Conservation (phyloP, 2,113 vertebrate species). For the Mandrillus leucophaeus region DNA sequence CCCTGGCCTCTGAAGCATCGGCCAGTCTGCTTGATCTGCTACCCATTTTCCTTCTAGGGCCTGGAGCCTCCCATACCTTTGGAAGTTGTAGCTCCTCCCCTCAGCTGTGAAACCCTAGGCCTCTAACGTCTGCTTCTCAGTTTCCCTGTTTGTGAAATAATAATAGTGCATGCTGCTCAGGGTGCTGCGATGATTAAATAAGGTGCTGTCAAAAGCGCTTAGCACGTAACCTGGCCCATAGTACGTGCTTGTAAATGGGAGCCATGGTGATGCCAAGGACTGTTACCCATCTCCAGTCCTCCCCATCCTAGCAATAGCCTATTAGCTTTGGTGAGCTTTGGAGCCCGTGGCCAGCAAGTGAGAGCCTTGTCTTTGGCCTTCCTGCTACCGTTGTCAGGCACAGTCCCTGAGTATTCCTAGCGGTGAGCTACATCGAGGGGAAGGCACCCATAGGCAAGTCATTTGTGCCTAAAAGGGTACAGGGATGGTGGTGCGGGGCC, state of each 20-base stretch:
- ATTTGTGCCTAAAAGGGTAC: neutral
- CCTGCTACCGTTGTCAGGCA: neutral
- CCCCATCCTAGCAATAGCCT: neutral
- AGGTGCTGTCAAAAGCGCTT: neutral
- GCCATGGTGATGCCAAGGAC: neutral
- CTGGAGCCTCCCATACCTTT: neutral
- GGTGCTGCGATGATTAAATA: neutral
- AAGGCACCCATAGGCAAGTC: neutral
- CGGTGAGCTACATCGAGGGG: neutral
- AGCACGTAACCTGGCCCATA: rapidly evolving
- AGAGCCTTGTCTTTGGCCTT: neutral
- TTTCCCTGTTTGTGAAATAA: neutral
- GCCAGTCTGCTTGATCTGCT: neutral
- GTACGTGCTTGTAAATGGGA: neutral
- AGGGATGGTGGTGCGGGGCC: neutral
- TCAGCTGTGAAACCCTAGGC: neutral
- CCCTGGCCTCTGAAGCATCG: neutral
- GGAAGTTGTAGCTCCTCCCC: neutral
- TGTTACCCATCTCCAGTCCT: neutral
- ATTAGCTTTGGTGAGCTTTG: neutral
- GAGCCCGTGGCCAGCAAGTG: neutral
- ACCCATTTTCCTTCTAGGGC: neutral
- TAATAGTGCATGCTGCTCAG: neutral
- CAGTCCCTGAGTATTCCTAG: neutral
- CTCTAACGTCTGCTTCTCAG: neutral